phyloP scores from a whole-genome alignment of 2,888 invertebrate genomes.

The Gryllus longicercus region DNA sequence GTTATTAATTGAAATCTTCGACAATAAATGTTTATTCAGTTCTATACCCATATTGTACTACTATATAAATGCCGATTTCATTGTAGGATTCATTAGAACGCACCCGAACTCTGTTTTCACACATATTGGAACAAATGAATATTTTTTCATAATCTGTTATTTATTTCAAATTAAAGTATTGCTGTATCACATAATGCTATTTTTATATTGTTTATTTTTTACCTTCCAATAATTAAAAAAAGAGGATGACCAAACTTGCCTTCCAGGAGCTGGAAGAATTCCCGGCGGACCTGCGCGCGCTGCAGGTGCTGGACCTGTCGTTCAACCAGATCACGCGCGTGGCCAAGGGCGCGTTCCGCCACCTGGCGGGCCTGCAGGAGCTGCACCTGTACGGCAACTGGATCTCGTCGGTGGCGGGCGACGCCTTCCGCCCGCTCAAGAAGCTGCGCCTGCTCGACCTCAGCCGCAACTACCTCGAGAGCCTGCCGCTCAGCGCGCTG shows the following conservation, averaged over 20 bases:
- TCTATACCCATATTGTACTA: no score
- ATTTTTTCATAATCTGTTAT: no score
- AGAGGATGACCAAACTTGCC: not conserved
- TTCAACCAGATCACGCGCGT: slow-evolving; percentile 75
- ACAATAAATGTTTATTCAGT: no score
- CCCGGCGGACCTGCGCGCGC: slow-evolving; percentile 68
- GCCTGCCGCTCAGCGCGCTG: slow-evolving; percentile 73
- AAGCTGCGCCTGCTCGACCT: slow-evolving; percentile 74
- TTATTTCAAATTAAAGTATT: no score
- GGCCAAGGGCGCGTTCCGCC: slow-evolving; percentile 70
- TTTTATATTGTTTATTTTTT: no score
- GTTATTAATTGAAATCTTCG: no score
- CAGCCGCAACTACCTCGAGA: slow-evolving; percentile 77
- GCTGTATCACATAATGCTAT: no score
- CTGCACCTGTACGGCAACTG: slow-evolving; percentile 78
- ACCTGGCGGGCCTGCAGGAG: slow-evolving; percentile 72
- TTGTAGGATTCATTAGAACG: no score
- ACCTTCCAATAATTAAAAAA: no score
- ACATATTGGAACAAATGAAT: no score
- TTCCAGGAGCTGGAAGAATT: slow-evolving; percentile 73
- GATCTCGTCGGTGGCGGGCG: slow-evolving; percentile 71
- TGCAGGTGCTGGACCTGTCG: slow-evolving; percentile 77
- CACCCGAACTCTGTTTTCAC: no score
- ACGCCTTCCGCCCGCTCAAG: slow-evolving; percentile 72
- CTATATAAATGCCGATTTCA: no score